Base-by-base conservation (phyloP, 2,797 vertebrate species). In the Lycodopsis pacificus region DNA sequence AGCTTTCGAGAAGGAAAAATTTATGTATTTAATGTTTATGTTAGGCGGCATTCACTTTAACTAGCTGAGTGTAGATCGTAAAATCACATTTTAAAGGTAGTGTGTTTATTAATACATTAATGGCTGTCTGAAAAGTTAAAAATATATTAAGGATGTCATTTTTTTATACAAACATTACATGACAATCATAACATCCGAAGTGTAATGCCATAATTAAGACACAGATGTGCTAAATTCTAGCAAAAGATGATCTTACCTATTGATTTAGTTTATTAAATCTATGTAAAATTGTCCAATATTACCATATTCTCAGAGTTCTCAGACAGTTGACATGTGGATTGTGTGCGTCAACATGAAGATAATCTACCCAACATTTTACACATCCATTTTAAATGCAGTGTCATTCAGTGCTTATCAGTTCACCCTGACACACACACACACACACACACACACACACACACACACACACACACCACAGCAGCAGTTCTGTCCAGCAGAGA, bases 401-500 rank as follows among this genome's bases (percentile, higher is more conserved):
- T 59, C 20, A 36, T 58, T 71, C n/a, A 38, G 71, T 19, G 22
- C 64, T 40, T 14, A 32, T 61, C 4, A 49, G 44, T 63, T 73
- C n/a, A 19, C 42, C 19, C 25, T 61, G 42, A 77, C 51, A 64
- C 25, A 32, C 78, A 81, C 69, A 53, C 59, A 54, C 40, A 81
- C 68, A 58, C 40, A 32, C 14, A 44, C 61, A 79, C 54, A 62
- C 25, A 32, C 64, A 79, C 54, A 64, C 25, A 32, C 65, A 79
- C 54, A 64, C 25, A 32, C 53, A 65, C 27, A 34, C 74, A 82
- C 68, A 44, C 54, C 59, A 53, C 46, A 40, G 58, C 72, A 68
- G 82, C 58, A 61, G 57, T 59, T 80, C 25, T 25, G 77, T 89
- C 89, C 83, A 79, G 91, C 81, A 25, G 85, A 68, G 78, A 83